phyloP scores from a whole-genome alignment of 2,888 invertebrate species.

The Conus canariensis region DNA sequence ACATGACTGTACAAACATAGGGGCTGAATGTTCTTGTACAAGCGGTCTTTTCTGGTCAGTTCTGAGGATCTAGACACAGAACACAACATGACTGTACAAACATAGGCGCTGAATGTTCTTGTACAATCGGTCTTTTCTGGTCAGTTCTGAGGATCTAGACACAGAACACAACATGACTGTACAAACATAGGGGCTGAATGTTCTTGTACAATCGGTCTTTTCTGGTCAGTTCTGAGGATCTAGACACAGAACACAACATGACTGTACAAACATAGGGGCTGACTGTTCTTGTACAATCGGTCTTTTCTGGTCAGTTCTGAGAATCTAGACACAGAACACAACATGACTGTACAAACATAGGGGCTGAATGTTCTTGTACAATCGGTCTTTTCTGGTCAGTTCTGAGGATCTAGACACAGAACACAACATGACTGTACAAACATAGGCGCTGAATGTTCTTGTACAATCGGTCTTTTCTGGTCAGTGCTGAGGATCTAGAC shows the following conservation, averaged over 20 bases:
- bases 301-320: conserved; percentile 97
- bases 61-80: conserved; percentile 90
- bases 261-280: conserved; percentile 52
- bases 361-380: conserved; percentile 84
- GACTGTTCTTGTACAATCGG: conserved; percentile 86
- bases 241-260: conserved; percentile 72
- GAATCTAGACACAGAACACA: conserved; percentile 83
- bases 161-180: neutral
- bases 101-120: conserved; percentile 76
- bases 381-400: conserved; percentile 94
- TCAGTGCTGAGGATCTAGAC: conserved; percentile 92
- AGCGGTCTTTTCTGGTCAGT: conserved; percentile 94
- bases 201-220: conserved; percentile 92
- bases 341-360: neutral
- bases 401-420: conserved; percentile 90
- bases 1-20: neutral
- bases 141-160: conserved; percentile 93
- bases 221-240: conserved; percentile 94
- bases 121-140: conserved; percentile 95
- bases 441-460: conserved; percentile 76
- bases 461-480: conserved; percentile 95
- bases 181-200: conserved; percentile 67
- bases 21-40: conserved; percentile 84
- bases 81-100: neutral
- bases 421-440: neutral